phyloP scores from a whole-genome alignment of 37 sponge, comb jelly and placozoan species.

The Diacarnus erythraeanus region DNA sequence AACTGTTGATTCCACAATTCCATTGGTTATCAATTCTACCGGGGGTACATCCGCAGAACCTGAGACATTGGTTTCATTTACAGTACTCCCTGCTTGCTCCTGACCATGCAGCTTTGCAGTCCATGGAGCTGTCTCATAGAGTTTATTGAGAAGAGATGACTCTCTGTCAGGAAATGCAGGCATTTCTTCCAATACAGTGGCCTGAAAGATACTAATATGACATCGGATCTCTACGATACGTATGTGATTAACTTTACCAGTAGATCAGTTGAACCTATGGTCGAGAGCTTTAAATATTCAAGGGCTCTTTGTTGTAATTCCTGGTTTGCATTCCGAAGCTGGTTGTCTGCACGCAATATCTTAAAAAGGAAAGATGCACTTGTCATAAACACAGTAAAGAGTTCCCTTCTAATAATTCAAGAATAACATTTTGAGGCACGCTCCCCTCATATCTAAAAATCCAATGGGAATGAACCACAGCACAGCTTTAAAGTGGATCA shows the following conservation, averaged over 20 bases:
- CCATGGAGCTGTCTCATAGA: constrained; percentile 85
- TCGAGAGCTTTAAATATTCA: constrained; percentile 84
- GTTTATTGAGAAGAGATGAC: constrained; percentile 81
- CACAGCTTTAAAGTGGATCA: too few species aligned
- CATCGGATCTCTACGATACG: background rate
- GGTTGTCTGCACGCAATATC: constrained; percentile 69
- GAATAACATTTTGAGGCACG: too few species aligned
- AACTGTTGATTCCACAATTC: background rate
- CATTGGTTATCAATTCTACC: background rate
- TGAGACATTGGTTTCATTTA: background rate
- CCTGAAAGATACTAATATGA: constrained; percentile 34
- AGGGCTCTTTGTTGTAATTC: constrained; percentile 93
- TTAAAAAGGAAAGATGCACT: constrained; percentile 14
- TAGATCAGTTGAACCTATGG: constrained; percentile 69
- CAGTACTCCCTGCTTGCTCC: constrained; percentile 12
- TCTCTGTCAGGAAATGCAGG: constrained; percentile 94
- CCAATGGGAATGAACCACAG: too few species aligned
- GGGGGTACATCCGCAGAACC: background rate
- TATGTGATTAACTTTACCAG: constrained; percentile 53
- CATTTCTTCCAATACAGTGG: constrained; percentile 93
- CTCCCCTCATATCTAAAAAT: background rate
- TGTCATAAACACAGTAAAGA: too few species aligned
- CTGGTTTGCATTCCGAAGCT: constrained; percentile 74
- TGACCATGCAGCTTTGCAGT: constrained; percentile 58
- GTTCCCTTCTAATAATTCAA: too few species aligned